A percentile compares a stretch with the other conserved stretches of the same genome.
These are phyloP conservation scores for Drosophila pseudoobscura DNA, from an alignment of 1,140 invertebrate species.

Conservation along the genomic window DNA sequence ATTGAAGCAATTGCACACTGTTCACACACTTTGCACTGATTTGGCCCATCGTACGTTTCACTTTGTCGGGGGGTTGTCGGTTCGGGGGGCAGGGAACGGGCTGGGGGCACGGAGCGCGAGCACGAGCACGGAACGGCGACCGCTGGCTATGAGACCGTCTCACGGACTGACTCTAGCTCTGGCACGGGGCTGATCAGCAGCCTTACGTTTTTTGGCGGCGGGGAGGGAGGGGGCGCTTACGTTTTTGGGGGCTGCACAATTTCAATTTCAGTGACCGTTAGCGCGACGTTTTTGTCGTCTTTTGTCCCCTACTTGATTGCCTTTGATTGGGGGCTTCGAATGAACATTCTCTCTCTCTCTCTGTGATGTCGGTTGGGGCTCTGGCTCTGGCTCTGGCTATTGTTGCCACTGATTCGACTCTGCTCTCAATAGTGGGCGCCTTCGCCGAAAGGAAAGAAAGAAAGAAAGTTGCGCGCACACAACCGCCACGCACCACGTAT, in stretches of 20 bases:
- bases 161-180: constrained; percentile 51
- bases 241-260: constrained; percentile 12
- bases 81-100: background rate
- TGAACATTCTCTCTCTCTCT: too few species aligned
- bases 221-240: background rate
- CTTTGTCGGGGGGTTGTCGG: constrained; percentile 5
- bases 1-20: constrained; percentile 32
- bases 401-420: constrained; percentile 8
- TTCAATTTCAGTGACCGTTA: constrained; percentile 35
- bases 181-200: background rate
- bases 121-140: constrained; percentile 33
- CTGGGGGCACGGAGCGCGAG: constrained; percentile 14
- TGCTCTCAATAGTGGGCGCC: constrained; percentile 6
- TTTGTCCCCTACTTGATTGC: constrained; percentile 36
- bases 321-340: constrained; percentile 19
- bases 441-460: constrained; percentile 13
- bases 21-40: constrained; percentile 43
- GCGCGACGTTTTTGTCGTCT: constrained; percentile 12
- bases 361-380: too few species aligned
- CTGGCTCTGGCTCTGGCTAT: background rate
- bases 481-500: constrained; percentile 41
- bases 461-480: constrained; percentile 42
- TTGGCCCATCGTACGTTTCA: constrained; percentile 27
- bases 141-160: constrained; percentile 62
- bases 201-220: background rate